Evolutionary conservation across 2,113 vertebrate species (phyloP).

Genomic region (Megaptera novaeangliae): DNA sequence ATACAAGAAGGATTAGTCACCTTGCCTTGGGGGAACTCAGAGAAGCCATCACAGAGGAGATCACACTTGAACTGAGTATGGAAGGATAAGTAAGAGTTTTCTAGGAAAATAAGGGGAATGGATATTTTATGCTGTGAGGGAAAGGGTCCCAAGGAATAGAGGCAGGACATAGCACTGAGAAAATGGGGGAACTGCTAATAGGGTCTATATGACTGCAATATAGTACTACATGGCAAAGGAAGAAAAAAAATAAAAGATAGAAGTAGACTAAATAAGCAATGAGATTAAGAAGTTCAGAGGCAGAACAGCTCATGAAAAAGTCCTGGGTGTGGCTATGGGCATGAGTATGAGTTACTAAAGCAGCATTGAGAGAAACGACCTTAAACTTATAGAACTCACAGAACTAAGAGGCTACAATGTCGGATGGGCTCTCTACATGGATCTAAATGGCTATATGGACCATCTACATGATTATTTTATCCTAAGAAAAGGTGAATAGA

Average conservation of each 20-base stretch:
- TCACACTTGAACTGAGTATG: not conserved
- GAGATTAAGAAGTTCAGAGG: constrained; percentile 5
- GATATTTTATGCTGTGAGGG: not conserved
- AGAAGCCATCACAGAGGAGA: not conserved
- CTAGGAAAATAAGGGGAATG: not conserved
- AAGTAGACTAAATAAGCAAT: not conserved
- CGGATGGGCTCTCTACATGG: not conserved
- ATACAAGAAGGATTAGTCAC: not conserved
- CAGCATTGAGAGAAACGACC: not conserved
- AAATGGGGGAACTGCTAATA: not conserved
- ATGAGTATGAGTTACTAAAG: not conserved
- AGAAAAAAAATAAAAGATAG: not conserved
- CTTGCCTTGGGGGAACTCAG: not conserved
- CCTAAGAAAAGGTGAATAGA: not conserved
- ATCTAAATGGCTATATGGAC: not conserved
- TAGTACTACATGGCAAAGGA: not conserved
- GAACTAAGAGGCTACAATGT: not conserved
- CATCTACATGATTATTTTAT: not conserved
- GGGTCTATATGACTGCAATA: not conserved
- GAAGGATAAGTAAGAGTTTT: not conserved
- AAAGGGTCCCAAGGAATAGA: not conserved
- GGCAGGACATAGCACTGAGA: not conserved
- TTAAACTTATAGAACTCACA: constrained; percentile 21
- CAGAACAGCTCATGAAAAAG: not conserved
- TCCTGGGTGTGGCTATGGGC: not conserved